Percentiles rank a stretch among this genome's conserved stretches.
These are phyloP conservation scores for Trochalopteron elliotii DNA, from an alignment of 2,113 vertebrate species.

Conservation along the genomic window DNA sequence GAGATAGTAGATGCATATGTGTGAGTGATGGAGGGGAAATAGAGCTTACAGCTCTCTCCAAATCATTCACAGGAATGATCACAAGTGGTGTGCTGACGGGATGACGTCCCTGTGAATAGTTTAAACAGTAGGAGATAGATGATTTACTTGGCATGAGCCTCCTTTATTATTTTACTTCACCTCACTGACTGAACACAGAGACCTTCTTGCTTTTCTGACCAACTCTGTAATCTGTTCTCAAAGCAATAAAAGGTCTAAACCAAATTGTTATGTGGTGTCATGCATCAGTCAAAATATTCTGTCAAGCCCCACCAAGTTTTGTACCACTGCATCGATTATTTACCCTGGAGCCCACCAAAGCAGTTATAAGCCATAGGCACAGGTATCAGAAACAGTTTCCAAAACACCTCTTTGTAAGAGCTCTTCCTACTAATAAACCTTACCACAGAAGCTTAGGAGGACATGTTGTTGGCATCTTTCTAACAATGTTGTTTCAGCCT, in stretches of 20 bases:
- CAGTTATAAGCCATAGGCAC: not conserved
- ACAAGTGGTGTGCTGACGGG: not conserved
- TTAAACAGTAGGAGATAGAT: not conserved
- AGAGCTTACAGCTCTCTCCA: not conserved
- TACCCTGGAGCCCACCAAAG: not conserved
- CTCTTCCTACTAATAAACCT: not conserved
- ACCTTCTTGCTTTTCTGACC: not conserved
- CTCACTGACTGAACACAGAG: not conserved
- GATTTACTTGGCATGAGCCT: not conserved
- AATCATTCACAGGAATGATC: not conserved
- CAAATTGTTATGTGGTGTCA: not conserved
- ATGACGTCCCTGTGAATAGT: not conserved
- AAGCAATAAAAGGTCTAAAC: not conserved
- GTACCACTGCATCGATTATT: not conserved
- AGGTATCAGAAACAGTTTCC: not conserved
- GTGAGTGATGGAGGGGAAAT: not conserved
- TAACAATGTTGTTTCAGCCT: not conserved
- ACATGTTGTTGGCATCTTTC: not conserved
- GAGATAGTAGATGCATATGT: not conserved
- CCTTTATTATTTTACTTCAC: not conserved
- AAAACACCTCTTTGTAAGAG: not conserved
- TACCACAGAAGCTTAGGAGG: not conserved
- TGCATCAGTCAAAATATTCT: not conserved
- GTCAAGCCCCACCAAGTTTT: not conserved
- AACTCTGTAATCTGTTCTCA: not conserved